A percentile compares a stretch with the other conserved stretches of the same genome.
phyloP scores from a whole-genome alignment of 2,797 vertebrate species.

The Varecia variegata region DNA sequence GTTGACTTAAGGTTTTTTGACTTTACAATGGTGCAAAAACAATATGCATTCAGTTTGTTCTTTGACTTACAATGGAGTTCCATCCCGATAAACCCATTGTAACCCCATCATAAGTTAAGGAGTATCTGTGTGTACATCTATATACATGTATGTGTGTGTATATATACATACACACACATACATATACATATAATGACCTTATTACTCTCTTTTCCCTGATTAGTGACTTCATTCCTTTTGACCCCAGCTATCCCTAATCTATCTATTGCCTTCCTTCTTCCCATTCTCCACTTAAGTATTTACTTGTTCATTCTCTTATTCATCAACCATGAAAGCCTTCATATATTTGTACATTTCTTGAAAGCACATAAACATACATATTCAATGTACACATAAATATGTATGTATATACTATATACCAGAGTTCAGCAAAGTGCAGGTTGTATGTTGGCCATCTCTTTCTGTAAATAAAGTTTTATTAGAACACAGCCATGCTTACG shows the following conservation, averaged over 20 bases:
- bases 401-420: neutral
- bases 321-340: neutral
- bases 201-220: neutral
- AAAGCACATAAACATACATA: neutral
- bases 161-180: too few species aligned
- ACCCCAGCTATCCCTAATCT: neutral
- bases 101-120: neutral
- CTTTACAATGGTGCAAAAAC: neutral
- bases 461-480: neutral
- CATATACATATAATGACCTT: neutral
- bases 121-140: neutral
- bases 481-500: neutral
- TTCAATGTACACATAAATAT: neutral
- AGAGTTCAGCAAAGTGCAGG: neutral
- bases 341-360: neutral
- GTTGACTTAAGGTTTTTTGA: neutral
- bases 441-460: neutral
- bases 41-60: neutral
- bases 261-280: neutral
- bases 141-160: neutral
- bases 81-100: neutral
- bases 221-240: neutral
- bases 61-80: neutral
- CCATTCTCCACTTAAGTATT: neutral
- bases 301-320: neutral